Percentiles rank a stretch among this genome's conserved stretches.
phyloP scores from a whole-genome alignment of 2,113 vertebrate species.

The Piliocolobus tephrosceles region DNA sequence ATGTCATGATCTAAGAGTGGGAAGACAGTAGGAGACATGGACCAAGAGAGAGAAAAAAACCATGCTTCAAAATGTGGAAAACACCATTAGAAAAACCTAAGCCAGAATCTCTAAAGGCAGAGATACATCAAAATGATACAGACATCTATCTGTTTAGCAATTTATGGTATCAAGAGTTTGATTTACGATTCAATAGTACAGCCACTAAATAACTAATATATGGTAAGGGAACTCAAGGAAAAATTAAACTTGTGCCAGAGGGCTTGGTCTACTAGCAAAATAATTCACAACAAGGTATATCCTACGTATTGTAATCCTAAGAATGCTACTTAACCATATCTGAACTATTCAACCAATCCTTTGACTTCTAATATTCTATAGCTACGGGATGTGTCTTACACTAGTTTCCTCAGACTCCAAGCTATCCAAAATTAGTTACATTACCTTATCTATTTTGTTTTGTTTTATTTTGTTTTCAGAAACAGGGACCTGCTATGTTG shows the following conservation, averaged over 20 bases:
- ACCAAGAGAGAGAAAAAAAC: neutral
- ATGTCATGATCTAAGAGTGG: neutral
- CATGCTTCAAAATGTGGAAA: neutral
- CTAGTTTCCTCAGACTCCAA: neutral
- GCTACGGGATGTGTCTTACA: neutral
- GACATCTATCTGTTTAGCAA: conserved; percentile 11
- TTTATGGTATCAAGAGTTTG: neutral
- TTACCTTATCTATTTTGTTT: neutral
- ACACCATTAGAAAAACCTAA: conserved; percentile 8
- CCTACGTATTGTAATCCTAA: neutral
- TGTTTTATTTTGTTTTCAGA: neutral
- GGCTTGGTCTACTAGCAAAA: neutral
- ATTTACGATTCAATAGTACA: neutral
- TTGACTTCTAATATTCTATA: conserved; percentile 3
- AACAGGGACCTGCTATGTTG: neutral
- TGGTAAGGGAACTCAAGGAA: neutral
- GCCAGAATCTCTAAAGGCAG: neutral
- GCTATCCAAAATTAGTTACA: conserved; percentile 9
- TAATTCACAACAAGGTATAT: neutral
- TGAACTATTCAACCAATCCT: neutral
- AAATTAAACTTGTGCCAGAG: neutral
- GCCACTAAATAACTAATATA: neutral
- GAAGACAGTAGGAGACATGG: neutral
- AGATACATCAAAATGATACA: neutral
- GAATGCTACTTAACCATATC: neutral